phyloP scores from a whole-genome alignment of 2,888 invertebrate species.

The Encarsia formosa region DNA sequence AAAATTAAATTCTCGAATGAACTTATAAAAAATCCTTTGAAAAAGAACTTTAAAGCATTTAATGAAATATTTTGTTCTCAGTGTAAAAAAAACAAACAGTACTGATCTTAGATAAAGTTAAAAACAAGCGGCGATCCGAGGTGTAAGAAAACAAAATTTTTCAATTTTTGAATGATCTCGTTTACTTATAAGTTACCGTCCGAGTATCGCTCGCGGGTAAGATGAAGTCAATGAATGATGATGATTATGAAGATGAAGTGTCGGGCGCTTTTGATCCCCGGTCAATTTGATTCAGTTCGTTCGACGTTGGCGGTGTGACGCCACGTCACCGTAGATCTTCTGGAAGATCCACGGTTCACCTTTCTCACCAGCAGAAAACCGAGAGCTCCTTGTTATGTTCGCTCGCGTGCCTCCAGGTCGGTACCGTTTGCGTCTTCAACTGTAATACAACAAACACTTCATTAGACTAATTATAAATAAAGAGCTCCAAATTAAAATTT shows the following conservation, averaged over 20 bases:
- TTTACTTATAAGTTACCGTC: no score
- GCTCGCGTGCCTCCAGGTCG: constrained; percentile 69
- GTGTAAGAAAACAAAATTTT: no score
- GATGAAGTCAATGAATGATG: constrained; percentile 1
- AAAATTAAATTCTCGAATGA: not conserved
- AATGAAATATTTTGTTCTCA: constrained; percentile 1
- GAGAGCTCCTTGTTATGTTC: constrained; percentile 72
- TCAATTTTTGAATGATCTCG: no score
- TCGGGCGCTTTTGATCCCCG: not conserved
- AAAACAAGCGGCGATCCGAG: not conserved
- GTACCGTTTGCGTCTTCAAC: constrained; percentile 73
- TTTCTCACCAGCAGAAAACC: constrained; percentile 75
- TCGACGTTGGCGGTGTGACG: constrained; percentile 18
- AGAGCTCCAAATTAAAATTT: no score
- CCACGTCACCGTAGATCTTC: constrained; percentile 37
- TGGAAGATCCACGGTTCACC: constrained; percentile 39
- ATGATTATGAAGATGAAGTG: constrained; percentile 4
- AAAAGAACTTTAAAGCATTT: not conserved
- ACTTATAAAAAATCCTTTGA: not conserved
- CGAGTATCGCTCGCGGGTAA: not conserved
- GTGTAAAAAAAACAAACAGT: not conserved
- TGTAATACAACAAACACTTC: constrained; percentile 50
- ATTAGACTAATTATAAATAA: no score
- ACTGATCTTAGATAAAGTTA: no score
- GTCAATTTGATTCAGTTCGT: constrained; percentile 11